Percentiles rank a stretch among this genome's conserved stretches.
Evolutionary conservation across 1,140 invertebrate species (phyloP).

Genomic region (Samia ricini): DNA sequence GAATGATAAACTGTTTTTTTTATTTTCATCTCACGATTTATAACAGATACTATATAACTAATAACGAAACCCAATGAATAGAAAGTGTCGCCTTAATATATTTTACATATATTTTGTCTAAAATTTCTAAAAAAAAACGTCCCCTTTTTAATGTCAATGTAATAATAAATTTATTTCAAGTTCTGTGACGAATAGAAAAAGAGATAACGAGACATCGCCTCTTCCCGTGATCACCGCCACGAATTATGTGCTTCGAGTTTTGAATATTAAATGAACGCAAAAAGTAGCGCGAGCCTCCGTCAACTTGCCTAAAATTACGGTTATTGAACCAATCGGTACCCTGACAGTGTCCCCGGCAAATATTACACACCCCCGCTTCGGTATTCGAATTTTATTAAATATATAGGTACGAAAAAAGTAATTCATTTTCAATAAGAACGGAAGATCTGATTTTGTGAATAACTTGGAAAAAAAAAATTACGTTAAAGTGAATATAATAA

Average conservation of each 20-base stretch:
- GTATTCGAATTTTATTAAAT: slow-evolving; percentile 30
- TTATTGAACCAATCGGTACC: slow-evolving; percentile 45
- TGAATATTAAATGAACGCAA: slow-evolving; percentile 50
- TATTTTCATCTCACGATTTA: not conserved
- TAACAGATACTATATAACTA: not conserved
- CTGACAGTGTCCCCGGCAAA: slow-evolving; percentile 30
- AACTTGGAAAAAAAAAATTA: slow-evolving; percentile 15
- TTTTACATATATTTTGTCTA: slow-evolving; percentile 27
- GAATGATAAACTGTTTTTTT: not conserved
- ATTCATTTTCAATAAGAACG: slow-evolving; percentile 33
- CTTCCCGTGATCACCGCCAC: slow-evolving; percentile 49
- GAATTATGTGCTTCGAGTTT: slow-evolving; percentile 53
- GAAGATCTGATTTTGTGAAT: slow-evolving; percentile 8
- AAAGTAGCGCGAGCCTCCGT: slow-evolving; percentile 38
- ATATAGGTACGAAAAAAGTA: slow-evolving; percentile 13
- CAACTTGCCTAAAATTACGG: slow-evolving; percentile 51
- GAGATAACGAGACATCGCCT: slow-evolving; percentile 34
- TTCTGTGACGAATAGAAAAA: slow-evolving; percentile 45
- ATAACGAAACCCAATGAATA: slow-evolving; percentile 23
- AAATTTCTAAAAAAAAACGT: slow-evolving; percentile 24
- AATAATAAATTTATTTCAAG: slow-evolving; percentile 37
- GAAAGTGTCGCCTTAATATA: slow-evolving; percentile 18
- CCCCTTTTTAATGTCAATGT: slow-evolving; percentile 38
- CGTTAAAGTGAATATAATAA: not conserved
- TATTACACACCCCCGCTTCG: slow-evolving; percentile 18